Conservation (phyloP, 2,797 vertebrate species). For the Cheirogaleus major region DNA sequence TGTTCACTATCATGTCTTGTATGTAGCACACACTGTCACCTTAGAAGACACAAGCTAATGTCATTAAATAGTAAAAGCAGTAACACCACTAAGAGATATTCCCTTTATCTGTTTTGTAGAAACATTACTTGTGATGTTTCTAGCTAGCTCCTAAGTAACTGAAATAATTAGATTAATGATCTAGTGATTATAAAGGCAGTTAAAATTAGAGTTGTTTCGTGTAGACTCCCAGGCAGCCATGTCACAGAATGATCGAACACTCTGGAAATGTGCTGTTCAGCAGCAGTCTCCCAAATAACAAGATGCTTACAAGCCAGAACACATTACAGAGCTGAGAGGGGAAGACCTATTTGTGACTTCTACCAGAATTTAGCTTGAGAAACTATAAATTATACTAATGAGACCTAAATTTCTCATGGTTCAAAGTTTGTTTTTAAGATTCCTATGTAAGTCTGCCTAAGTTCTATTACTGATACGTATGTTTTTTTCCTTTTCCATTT, state of each 20-base stretch:
- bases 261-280: not conserved
- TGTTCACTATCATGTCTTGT: not conserved
- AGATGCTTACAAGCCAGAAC: not conserved
- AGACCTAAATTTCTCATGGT: not conserved
- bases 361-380: not conserved
- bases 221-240: not conserved
- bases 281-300: not conserved
- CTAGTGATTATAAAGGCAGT: not conserved
- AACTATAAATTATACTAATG: not conserved
- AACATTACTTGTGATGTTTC: not conserved
- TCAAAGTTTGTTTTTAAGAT: conserved; percentile 9
- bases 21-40: not conserved
- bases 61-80: not conserved
- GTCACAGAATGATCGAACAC: not conserved
- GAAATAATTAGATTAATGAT: not conserved
- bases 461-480: not conserved
- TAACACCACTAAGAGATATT: not conserved
- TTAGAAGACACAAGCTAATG: not conserved
- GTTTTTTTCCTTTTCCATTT: not conserved
- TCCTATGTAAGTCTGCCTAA: not conserved
- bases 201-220: not conserved
- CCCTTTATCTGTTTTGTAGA: not conserved
- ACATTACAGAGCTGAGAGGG: not conserved
- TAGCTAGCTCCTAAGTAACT: not conserved
- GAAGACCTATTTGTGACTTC: not conserved